These are phyloP conservation scores for Leptocoma aspasia DNA, from an alignment of 2,113 vertebrate species.

Conservation along the genomic window DNA sequence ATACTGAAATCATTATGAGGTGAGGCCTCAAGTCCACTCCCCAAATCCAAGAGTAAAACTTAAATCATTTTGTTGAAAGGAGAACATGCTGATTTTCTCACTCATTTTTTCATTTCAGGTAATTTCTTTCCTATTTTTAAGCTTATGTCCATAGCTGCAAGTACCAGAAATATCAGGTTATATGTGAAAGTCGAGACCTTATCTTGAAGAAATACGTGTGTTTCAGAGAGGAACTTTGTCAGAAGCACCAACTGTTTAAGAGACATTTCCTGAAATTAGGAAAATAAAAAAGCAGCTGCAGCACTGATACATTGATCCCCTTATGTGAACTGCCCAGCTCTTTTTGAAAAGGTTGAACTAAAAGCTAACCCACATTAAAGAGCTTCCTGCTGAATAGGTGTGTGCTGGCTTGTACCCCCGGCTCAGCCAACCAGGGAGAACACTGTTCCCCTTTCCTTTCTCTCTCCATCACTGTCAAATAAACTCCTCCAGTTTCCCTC, in stretches of 20 bases:
- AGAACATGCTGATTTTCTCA: not conserved
- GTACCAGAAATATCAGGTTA: not conserved
- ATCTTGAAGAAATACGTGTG: not conserved
- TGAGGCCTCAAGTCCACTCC: not conserved
- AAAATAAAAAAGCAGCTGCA: not conserved
- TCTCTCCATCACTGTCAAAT: not conserved
- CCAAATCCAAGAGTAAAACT: not conserved
- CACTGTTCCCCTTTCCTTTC: not conserved
- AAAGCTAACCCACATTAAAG: not conserved
- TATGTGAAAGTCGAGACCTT: not conserved
- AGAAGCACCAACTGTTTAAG: not conserved
- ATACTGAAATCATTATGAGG: not conserved
- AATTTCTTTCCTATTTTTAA: not conserved
- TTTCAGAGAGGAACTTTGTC: not conserved
- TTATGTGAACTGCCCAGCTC: not conserved
- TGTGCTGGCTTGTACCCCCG: accelerated
- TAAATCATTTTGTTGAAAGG: not conserved
- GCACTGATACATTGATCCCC: not conserved
- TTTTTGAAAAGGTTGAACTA: not conserved
- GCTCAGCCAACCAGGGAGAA: not conserved
- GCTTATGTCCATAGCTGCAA: accelerated
- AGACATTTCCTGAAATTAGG: not conserved
- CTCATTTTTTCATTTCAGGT: not conserved
- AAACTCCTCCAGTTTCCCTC: not conserved
- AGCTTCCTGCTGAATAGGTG: not conserved